These are phyloP conservation scores for Chamaetylas fuelleborni DNA, from an alignment of 2,113 vertebrate genomes.

Conservation along the genomic window DNA sequence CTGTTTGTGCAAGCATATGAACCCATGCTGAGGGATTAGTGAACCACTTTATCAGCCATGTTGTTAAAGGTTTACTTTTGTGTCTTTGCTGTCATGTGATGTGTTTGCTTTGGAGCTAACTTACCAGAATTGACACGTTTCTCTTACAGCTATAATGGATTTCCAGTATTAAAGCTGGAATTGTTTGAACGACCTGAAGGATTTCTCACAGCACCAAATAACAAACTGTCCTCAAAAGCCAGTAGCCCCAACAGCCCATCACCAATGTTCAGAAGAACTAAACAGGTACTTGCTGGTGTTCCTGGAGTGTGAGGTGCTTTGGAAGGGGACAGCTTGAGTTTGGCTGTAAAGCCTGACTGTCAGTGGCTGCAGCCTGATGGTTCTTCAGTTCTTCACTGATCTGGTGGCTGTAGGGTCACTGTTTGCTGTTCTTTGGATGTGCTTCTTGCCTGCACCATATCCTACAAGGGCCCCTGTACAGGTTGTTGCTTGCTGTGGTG, in stretches of 20 bases:
- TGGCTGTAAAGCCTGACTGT: neutral
- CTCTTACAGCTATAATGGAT: slow-evolving; percentile 88
- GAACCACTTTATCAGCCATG: neutral
- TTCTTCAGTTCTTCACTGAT: neutral
- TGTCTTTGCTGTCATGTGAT: neutral
- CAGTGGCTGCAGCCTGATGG: neutral
- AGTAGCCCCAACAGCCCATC: slow-evolving; percentile 90
- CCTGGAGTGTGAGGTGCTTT: neutral
- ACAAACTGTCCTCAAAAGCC: slow-evolving; percentile 81
- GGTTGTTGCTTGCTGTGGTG: neutral
- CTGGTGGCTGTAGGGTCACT: neutral
- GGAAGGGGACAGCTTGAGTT: neutral
- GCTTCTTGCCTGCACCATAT: neutral
- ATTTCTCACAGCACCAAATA: slow-evolving; percentile 73
- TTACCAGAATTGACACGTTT: neutral
- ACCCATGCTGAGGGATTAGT: neutral
- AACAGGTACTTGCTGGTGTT: slow-evolving; percentile 83
- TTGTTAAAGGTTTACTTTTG: neutral
- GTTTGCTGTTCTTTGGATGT: neutral
- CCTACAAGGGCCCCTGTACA: neutral
- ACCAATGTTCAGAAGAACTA: slow-evolving; percentile 94
- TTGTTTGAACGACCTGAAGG: slow-evolving; percentile 88
- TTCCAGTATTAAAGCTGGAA: slow-evolving; percentile 88
- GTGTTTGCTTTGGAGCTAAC: neutral
- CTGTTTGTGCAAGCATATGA: neutral